phyloP scores from a whole-genome alignment of 2,113 vertebrate species.

The Scomber colias region DNA sequence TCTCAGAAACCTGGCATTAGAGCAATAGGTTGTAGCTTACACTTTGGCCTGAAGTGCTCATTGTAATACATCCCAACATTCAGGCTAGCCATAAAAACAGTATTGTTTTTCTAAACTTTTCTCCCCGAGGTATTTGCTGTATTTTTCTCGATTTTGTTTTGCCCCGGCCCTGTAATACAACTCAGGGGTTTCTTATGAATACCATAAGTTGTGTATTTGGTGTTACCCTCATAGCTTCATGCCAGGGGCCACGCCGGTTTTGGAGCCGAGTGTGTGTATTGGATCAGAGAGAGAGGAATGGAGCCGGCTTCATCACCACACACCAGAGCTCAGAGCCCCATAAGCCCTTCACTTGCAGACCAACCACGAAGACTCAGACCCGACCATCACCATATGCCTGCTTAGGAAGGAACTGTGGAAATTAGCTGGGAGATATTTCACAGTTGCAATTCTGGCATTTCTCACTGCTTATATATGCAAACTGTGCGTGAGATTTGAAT shows the following conservation, averaged over 20 bases:
- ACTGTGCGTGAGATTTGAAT: conserved; percentile 35
- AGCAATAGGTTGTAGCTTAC: conserved; percentile 29
- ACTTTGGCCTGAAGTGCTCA: conserved; percentile 32
- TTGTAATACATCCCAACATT: conserved; percentile 34
- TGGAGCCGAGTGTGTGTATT: conserved; percentile 61
- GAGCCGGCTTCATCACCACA: conserved; percentile 60
- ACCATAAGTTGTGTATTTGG: conserved; percentile 60
- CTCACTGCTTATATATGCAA: conserved; percentile 47
- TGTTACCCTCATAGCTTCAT: conserved; percentile 44
- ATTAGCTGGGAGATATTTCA: conserved; percentile 62
- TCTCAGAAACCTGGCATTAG: conserved; percentile 16
- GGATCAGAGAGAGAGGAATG: conserved; percentile 53
- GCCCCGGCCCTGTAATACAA: conserved; percentile 40
- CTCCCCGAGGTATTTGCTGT: conserved; percentile 27
- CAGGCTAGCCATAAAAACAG: conserved; percentile 34
- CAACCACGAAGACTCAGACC: conserved; percentile 69
- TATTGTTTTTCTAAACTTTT: conserved; percentile 34
- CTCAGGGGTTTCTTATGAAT: conserved; percentile 59
- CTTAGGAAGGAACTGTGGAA: conserved; percentile 59
- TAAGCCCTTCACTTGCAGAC: conserved; percentile 72
- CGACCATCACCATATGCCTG: conserved; percentile 65
- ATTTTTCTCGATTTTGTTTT: conserved; percentile 44
- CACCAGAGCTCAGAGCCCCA: conserved; percentile 56
- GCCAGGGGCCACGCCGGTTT: conserved; percentile 60
- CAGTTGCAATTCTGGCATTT: conserved; percentile 62